These are phyloP conservation scores for Silurus glanis DNA, from an alignment of 2,113 vertebrate genomes.

Conservation along the genomic window DNA sequence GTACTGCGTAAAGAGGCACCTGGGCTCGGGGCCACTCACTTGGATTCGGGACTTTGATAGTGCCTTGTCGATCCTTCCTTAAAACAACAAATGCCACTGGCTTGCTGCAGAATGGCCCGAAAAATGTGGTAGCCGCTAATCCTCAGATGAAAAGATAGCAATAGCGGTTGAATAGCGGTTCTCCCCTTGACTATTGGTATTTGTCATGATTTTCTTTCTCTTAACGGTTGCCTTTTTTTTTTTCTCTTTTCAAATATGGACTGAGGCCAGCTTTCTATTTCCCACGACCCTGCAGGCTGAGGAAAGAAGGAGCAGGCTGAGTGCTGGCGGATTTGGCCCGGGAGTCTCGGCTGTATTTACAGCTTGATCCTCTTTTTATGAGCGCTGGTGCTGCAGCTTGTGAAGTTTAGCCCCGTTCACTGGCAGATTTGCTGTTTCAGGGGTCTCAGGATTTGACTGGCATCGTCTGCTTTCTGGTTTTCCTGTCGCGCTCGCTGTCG, in stretches of 20 bases:
- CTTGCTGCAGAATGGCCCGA: neutral
- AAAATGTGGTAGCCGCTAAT: constrained; percentile 46
- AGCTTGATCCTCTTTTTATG: constrained; percentile 47
- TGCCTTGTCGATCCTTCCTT: constrained; percentile 21
- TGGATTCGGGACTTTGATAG: constrained; percentile 30
- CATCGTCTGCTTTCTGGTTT: neutral
- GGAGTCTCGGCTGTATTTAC: constrained; percentile 39
- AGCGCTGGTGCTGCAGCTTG: constrained; percentile 25
- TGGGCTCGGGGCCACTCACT: constrained; percentile 19
- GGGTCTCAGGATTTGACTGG: neutral
- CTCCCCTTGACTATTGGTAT: constrained; percentile 29
- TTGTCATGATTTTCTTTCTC: constrained; percentile 26
- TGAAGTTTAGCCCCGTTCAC: constrained; percentile 35
- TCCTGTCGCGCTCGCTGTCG: neutral
- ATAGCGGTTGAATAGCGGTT: constrained; percentile 37
- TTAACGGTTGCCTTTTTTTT: neutral
- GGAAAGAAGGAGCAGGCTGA: constrained; percentile 11
- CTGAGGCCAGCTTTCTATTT: constrained; percentile 31
- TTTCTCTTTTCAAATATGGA: constrained; percentile 33
- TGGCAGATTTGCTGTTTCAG: constrained; percentile 36
- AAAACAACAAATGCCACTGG: constrained; percentile 26
- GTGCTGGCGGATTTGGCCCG: constrained; percentile 25
- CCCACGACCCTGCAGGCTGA: constrained; percentile 17
- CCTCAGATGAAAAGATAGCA: constrained; percentile 55
- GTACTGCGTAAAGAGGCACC: constrained; percentile 17